Evolutionary conservation across 35 echinoderm and acorn worm species (phyloP).

Genomic region (Lytechinus variegatus): DNA sequence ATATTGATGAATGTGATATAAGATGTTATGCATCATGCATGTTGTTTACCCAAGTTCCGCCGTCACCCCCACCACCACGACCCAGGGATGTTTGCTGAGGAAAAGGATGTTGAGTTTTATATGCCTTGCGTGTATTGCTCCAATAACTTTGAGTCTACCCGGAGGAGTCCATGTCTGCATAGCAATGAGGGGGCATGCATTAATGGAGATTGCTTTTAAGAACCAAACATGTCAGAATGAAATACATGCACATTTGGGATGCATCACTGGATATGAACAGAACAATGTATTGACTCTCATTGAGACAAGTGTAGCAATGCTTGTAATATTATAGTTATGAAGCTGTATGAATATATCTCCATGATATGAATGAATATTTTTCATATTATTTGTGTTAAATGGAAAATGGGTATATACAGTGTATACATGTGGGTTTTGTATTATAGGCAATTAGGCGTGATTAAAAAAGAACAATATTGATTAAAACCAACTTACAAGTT

Average conservation of each 20-base stretch:
- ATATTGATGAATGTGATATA: background rate
- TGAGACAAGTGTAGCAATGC: no score
- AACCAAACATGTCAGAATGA: slow-evolving; percentile 1
- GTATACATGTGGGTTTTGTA: no score
- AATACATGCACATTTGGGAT: background rate
- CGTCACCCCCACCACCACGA: background rate
- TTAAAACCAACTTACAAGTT: no score
- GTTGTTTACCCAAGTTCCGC: background rate
- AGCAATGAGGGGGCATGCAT: slow-evolving; percentile 8
- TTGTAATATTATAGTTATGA: no score
- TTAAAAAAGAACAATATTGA: no score
- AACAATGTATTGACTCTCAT: background rate
- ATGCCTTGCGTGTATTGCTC: background rate
- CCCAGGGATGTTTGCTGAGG: background rate
- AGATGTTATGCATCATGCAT: background rate
- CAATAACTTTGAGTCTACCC: background rate
- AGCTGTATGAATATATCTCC: no score
- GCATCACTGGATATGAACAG: background rate
- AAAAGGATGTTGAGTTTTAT: background rate
- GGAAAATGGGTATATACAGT: no score
- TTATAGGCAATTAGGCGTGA: no score
- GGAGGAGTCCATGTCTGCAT: background rate
- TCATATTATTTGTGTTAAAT: no score
- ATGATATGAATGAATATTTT: no score
- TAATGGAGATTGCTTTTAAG: background rate